These are phyloP conservation scores for Agonopterix heracliana DNA, from an alignment of 2,888 invertebrate genomes.

Conservation along the genomic window DNA sequence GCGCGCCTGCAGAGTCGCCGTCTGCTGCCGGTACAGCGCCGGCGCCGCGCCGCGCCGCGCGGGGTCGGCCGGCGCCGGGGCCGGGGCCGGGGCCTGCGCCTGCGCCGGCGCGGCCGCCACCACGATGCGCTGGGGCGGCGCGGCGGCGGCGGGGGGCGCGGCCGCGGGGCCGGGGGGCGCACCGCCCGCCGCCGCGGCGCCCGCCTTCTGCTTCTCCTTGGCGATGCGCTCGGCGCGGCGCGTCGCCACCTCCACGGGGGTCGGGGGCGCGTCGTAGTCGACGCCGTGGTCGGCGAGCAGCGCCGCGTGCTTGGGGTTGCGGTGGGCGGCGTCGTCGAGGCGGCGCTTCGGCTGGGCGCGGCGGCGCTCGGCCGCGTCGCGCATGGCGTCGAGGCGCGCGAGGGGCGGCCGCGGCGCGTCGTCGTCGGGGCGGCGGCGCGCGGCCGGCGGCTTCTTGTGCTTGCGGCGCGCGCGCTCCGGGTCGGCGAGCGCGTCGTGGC, in stretches of 20 bases:
- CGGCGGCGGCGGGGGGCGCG: constrained; percentile 27
- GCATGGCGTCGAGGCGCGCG: constrained; percentile 83
- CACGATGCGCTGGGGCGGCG: constrained; percentile 30
- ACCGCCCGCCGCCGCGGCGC: constrained; percentile 30
- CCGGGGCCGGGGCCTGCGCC: constrained; percentile 50
- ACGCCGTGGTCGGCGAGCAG: constrained; percentile 90
- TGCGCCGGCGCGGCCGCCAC: constrained; percentile 30
- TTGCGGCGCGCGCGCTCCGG: constrained; percentile 92
- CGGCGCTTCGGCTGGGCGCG: constrained; percentile 86
- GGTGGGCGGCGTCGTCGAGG: constrained; percentile 79
- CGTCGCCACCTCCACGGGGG: constrained; percentile 88
- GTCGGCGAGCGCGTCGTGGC: constrained; percentile 92
- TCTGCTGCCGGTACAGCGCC: constrained; percentile 80
- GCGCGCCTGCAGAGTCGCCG: constrained; percentile 54
- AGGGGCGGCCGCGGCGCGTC: constrained; percentile 55
- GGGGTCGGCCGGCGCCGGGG: constrained; percentile 55
- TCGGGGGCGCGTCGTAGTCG: constrained; percentile 88
- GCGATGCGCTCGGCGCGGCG: constrained; percentile 90
- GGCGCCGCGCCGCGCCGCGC: constrained; percentile 63
- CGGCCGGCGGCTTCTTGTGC: constrained; percentile 85
- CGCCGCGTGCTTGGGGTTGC: constrained; percentile 90
- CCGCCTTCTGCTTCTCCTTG: constrained; percentile 83
- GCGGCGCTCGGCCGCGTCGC: constrained; percentile 83
- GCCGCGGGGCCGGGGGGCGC: constrained; percentile 31
- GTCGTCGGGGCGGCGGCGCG: constrained; percentile 84